Conservation (phyloP, 1,140 invertebrate genomes). For the Drosophila lacteicornis region DNA sequence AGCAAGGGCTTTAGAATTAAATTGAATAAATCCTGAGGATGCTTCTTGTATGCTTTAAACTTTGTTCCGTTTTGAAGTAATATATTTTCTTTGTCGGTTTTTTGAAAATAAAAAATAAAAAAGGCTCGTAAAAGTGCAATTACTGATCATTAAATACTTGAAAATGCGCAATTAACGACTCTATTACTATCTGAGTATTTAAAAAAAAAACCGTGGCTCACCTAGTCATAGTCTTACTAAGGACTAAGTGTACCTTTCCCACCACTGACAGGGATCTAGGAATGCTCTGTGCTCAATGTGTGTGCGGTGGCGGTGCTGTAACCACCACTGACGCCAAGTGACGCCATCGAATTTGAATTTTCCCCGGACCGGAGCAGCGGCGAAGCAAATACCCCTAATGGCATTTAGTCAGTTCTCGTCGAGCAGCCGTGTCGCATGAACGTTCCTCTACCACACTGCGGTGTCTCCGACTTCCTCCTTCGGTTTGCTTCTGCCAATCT, state of each 20-base stretch:
- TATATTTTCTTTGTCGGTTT: not conserved
- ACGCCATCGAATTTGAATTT: conserved; percentile 74
- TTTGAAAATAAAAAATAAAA: not conserved
- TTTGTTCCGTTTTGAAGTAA: not conserved
- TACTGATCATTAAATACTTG: not conserved
- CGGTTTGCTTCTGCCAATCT: not conserved
- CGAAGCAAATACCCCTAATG: conserved; percentile 42
- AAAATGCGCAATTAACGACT: not conserved
- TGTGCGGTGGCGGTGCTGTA: conserved; percentile 22
- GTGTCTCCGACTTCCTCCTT: conserved; percentile 1
- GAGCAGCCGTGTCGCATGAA: conserved; percentile 65
- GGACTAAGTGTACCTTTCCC: conserved; percentile 4
- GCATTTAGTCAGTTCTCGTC: conserved; percentile 60
- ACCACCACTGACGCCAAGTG: conserved; percentile 58
- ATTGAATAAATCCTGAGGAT: too few relatives aligned
- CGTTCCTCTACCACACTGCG: conserved; percentile 42
- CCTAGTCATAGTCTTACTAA: not conserved
- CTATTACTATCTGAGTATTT: not conserved
- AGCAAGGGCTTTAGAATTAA: too few relatives aligned
- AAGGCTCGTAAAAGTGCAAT: not conserved
- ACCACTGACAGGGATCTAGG: conserved; percentile 20
- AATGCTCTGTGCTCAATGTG: not conserved
- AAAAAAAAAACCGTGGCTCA: too few relatives aligned
- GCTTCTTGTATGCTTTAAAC: too few relatives aligned
- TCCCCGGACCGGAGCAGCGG: conserved; percentile 27